Evolutionary conservation across 2,113 vertebrate species (phyloP), one percentile per base, ranked within the genome.

Genomic region (Notarius lentiginosus): DNA sequence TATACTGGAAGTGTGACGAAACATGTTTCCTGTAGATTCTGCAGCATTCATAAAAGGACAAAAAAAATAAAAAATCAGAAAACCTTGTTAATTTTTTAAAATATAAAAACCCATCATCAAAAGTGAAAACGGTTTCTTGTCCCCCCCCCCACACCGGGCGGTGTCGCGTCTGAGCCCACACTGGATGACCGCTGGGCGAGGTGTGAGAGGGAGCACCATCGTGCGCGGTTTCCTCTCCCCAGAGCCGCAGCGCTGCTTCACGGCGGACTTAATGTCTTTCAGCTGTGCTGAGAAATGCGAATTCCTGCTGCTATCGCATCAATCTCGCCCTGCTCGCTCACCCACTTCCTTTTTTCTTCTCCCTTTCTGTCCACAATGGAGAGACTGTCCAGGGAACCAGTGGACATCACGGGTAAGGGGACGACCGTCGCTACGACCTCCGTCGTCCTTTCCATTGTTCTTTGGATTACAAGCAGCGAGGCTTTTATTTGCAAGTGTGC

Each of bases 261-360:
- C 72, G 58, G 81, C 47, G 60, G 86, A 77, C 73, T 90, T 91
- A 90, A 90, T 89, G 90, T 89, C 85, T 91, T 90, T 89, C 90
- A 90, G 89, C 88, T 92, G 90, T 83, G 87, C 24, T 49, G 66
- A 81, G 83, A 90, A 86, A 92, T 89, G 87, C 61, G 82, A 89
- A 90, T 89, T 91, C 76, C 87, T 89, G 84, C 63, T 86, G 82
- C 81, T 79, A 89, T 88, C 83, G 68, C 88, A 86, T 84, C 89
- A 85, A 90, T 88, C 86, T 90, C 55, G 22, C 30, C 47, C 79
- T 53, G 79, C 86, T 88, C 51, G 15, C 58, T 87, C 75, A 79
- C 86, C n/a, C 61, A 58, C 65, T 55, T 63, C 79, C 65, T 63
- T 77, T 80, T 34, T 66, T n/a, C 14, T 10, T 18, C 83, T 77